These are phyloP conservation scores for Amblyopsis rosae DNA, from an alignment of 2,113 vertebrate species.

Conservation along the genomic window DNA sequence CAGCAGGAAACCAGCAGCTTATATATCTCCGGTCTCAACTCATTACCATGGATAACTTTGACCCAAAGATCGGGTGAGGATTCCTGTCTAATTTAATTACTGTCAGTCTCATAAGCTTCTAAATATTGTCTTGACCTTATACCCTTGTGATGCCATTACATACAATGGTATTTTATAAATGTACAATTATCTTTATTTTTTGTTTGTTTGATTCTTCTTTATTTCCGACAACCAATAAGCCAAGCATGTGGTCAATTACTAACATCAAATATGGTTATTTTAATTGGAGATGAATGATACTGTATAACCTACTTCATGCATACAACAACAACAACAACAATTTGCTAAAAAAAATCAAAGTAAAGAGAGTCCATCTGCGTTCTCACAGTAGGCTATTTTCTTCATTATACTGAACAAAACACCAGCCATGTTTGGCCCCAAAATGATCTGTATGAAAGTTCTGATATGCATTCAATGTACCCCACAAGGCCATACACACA, in stretches of 20 bases:
- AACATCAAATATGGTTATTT: not conserved
- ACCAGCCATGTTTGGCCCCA: conserved; percentile 38
- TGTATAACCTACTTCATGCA: not conserved
- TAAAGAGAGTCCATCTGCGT: conserved; percentile 3
- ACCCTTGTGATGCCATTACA: conserved; percentile 71
- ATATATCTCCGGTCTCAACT: conserved; percentile 70
- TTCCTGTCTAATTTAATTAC: conserved; percentile 89
- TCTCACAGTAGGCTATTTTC: conserved; percentile 2
- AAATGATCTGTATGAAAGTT: conserved; percentile 7
- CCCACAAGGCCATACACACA: conserved; percentile 1
- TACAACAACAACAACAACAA: not conserved
- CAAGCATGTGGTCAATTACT: no score
- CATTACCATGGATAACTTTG: conserved; percentile 81
- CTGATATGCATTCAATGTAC: conserved; percentile 35
- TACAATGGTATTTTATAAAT: conserved; percentile 18
- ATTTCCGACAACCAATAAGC: not conserved
- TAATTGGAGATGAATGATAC: not conserved
- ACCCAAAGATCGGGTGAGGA: conserved; percentile 78
- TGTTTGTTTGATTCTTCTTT: conserved; percentile 5
- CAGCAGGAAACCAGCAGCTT: conserved; percentile 75
- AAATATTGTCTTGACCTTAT: conserved; percentile 87
- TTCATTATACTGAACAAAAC: conserved; percentile 22
- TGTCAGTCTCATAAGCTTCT: conserved; percentile 75
- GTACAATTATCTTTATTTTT: conserved; percentile 23
- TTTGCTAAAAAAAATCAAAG: not conserved